These are phyloP conservation scores for Drosophila subquinaria DNA, from an alignment of 2,888 invertebrate genomes.

Conservation along the genomic window DNA sequence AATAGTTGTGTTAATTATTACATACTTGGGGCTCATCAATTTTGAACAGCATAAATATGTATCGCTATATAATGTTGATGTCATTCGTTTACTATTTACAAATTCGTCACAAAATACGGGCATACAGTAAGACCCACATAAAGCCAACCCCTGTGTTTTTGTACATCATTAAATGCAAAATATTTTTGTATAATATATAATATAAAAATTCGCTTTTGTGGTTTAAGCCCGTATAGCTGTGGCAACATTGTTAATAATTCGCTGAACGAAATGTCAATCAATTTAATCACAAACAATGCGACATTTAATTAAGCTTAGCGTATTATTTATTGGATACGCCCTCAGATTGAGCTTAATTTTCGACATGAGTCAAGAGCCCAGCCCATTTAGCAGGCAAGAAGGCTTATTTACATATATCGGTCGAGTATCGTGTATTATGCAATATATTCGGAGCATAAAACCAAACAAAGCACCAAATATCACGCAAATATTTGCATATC, in stretches of 20 bases:
- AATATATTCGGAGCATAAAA: conserved; percentile 66
- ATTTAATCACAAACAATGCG: conserved; percentile 13
- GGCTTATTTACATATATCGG: conserved; percentile 1
- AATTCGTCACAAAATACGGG: background rate
- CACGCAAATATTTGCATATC: conserved; percentile 77
- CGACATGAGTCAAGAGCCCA: background rate
- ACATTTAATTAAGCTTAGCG: conserved; percentile 28
- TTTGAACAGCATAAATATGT: background rate
- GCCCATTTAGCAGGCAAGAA: background rate
- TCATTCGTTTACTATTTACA: background rate
- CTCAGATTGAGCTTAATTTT: conserved; percentile 1
- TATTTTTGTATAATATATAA: no score
- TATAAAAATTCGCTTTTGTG: no score
- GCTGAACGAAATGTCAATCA: conserved; percentile 34
- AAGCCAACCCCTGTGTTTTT: background rate
- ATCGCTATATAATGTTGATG: background rate
- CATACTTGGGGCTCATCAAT: background rate
- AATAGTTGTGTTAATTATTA: background rate
- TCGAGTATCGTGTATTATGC: conserved; percentile 52
- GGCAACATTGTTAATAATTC: conserved; percentile 15
- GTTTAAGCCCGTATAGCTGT: conserved; percentile 14
- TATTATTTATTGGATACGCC: conserved; percentile 22
- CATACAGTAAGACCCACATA: conserved; percentile 8
- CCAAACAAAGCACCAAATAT: conserved; percentile 60
- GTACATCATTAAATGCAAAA: background rate